These are phyloP conservation scores for Rhagologus leucostigma DNA, from an alignment of 2,113 vertebrate genomes.

Conservation along the genomic window DNA sequence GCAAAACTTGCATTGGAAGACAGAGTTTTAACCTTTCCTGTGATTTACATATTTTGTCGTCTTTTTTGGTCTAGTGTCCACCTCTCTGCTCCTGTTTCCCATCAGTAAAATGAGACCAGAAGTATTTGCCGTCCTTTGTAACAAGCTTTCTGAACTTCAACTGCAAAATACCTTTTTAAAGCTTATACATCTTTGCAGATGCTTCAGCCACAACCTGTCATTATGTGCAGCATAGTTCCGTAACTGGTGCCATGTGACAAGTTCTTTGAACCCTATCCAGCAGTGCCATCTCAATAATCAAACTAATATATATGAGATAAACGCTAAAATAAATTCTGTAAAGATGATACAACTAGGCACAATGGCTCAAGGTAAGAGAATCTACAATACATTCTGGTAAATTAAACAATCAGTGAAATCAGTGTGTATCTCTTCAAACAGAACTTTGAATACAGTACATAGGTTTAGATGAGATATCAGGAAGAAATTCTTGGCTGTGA, in stretches of 20 bases:
- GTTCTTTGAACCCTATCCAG: background rate
- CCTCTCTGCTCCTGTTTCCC: background rate
- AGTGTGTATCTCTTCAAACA: accelerated
- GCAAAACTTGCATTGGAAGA: background rate
- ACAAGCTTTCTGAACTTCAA: background rate
- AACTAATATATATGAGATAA: background rate
- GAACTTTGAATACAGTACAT: background rate
- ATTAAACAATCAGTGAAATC: background rate
- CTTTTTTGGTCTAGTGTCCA: background rate
- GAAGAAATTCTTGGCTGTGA: background rate
- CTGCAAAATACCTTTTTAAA: background rate
- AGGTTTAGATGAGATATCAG: background rate
- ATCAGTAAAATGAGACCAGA: background rate
- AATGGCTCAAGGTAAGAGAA: background rate
- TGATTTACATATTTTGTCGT: background rate
- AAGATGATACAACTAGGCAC: background rate
- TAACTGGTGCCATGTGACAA: background rate
- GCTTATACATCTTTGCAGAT: background rate
- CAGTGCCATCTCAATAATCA: background rate
- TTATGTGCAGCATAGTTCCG: background rate
- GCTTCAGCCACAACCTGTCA: background rate
- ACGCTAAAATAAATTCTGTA: background rate
- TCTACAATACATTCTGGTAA: background rate
- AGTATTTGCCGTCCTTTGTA: background rate
- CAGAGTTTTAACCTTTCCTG: background rate